Evolutionary conservation across 2,797 vertebrate genomes (phyloP), one percentile per base, ranked within the genome.

Genomic region (Pseudochirops cupreus): DNA sequence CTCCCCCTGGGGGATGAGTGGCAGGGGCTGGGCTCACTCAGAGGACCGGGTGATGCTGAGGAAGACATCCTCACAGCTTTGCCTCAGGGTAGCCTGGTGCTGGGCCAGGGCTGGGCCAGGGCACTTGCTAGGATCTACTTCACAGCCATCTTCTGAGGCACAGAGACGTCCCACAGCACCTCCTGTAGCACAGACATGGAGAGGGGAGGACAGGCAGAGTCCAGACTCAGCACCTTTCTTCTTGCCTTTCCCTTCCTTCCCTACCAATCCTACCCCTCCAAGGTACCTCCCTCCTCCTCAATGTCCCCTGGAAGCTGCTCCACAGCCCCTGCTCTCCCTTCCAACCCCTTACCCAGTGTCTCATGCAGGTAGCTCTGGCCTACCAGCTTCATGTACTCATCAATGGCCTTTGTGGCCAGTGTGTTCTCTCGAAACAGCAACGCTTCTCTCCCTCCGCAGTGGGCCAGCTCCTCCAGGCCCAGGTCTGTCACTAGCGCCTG

Each of bases 361-460:
- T 99, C 99, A 92, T 99, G 99, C 55, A 99, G 99, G 98, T 99
- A 99, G 97, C 99, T 99, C 97, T 99, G 99, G 21, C 99, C 99
- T 95, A 99, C 99, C 97, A 99, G 98, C 97, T 99, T 99, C 99
- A 99, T 99, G 96, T 99, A 99, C 97, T 99, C 99, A 21, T 99
- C 99, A 0, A 99, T 99, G 95, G 99, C 99, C 98, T 99, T 99
- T 91, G 99, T 99, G 96, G 99, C 99, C 97, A 99, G 97, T 0
- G 99, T 99, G 98, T 99, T 99, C 98, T 99, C 99, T 50, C 99
- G 99, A 98, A 99, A 99, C 96, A 99, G 99, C 97, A 99, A 97
- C 0, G 99, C 99, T 96, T 99, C 99, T 0, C 98, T 99, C 92
- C 99, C 99, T 1, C 99, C 99, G 4, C 99, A 99, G n/a, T 99